Conservation (phyloP, 2,113 vertebrate species). For the Lonchura striata region DNA sequence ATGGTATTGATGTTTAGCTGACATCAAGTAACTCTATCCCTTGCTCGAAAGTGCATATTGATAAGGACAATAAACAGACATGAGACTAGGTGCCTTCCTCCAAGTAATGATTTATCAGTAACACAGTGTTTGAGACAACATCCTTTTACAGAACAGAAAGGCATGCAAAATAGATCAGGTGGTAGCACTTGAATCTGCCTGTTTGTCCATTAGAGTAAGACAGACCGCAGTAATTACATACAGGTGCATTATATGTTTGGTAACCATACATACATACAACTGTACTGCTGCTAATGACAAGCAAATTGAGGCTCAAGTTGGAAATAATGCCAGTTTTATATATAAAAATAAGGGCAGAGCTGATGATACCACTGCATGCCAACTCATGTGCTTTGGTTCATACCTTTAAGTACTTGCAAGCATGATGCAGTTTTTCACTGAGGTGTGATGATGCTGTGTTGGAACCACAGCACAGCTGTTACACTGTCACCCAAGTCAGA, state of each 20-base stretch:
- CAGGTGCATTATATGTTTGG: slow-evolving; percentile 2
- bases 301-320: slow-evolving; percentile 47
- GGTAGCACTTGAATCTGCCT: background rate
- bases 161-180: background rate
- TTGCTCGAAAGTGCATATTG: background rate
- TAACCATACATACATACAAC: background rate
- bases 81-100: background rate
- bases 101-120: slow-evolving; percentile 10
- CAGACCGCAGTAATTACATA: background rate
- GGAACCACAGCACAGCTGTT: slow-evolving; percentile 8
- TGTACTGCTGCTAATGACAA: slow-evolving; percentile 29
- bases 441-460: slow-evolving; percentile 25
- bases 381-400: slow-evolving; percentile 13
- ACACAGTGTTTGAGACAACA: background rate
- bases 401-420: background rate
- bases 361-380: slow-evolving; percentile 7
- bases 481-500: background rate
- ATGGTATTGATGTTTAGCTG: slow-evolving; percentile 65
- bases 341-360: slow-evolving; percentile 11
- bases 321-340: slow-evolving; percentile 53
- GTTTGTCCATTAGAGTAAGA: background rate
- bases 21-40: background rate
- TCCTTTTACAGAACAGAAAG: background rate
- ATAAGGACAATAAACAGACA: slow-evolving; percentile 10
- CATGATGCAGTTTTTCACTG: slow-evolving; percentile 11